Conservation (phyloP, 1,140 invertebrate species). For the Apis laboriosa region DNA sequence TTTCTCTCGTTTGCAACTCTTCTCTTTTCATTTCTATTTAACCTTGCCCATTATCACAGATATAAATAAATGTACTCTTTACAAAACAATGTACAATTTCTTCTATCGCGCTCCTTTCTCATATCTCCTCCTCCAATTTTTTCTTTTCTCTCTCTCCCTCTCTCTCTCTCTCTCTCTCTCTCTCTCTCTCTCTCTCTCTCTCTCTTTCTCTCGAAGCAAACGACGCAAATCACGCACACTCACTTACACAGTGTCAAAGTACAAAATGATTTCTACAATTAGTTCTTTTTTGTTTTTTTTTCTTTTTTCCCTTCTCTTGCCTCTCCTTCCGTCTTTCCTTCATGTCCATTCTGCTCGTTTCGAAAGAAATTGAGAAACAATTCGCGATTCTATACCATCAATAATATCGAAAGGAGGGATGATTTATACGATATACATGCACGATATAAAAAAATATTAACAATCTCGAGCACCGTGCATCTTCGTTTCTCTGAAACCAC, state of each 20-base stretch:
- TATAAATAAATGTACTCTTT: constrained; percentile 84
- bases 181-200: not conserved
- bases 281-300: not conserved
- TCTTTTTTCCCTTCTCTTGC: constrained; percentile 14
- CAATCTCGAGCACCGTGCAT: constrained; percentile 70
- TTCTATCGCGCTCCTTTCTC: constrained; percentile 16
- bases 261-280: constrained; percentile 58
- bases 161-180: not conserved
- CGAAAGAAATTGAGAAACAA: not conserved
- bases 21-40: constrained; percentile 8
- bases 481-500: not conserved
- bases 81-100: constrained; percentile 78
- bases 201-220: not conserved
- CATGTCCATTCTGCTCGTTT: not conserved
- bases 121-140: too few relatives aligned
- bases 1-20: constrained; percentile 23
- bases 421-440: constrained; percentile 59
- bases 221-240: constrained; percentile 9
- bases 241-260: constrained; percentile 54
- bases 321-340: constrained; percentile 8
- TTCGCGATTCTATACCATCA: not conserved
- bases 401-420: constrained; percentile 33
- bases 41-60: constrained; percentile 83
- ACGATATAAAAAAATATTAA: constrained; percentile 74
- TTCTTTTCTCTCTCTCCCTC: not conserved